Evolutionary conservation across 2,797 vertebrate genomes (phyloP).

Genomic region (Sternarchorhynchus goeldii): DNA sequence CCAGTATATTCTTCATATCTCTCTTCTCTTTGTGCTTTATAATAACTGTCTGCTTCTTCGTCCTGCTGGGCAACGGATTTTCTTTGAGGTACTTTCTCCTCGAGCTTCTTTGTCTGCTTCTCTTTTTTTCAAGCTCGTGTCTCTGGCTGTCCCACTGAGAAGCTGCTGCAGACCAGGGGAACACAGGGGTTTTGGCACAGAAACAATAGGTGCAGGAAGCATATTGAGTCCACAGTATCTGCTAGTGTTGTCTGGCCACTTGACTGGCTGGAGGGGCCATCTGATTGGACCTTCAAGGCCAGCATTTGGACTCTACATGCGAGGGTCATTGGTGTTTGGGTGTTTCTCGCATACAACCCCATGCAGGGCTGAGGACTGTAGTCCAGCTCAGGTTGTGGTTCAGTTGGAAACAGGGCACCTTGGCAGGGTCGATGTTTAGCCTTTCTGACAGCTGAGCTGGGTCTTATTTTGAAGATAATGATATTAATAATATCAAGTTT

Average conservation of each 20-base stretch:
- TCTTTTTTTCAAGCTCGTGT: neutral
- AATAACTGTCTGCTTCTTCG: neutral
- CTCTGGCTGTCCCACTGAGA: neutral
- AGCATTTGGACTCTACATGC: constrained; percentile 20
- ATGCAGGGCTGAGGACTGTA: neutral
- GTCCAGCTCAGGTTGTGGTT: neutral
- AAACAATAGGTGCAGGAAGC: constrained; percentile 12
- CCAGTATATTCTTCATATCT: neutral
- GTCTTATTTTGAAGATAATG: too few relatives aligned
- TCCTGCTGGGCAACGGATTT: neutral
- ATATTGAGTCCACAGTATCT: constrained; percentile 13
- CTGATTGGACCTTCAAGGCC: constrained; percentile 37
- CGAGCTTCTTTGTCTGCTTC: neutral
- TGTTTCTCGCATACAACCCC: neutral
- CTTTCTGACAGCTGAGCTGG: neutral
- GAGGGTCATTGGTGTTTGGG: neutral
- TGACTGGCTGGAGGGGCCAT: constrained; percentile 9
- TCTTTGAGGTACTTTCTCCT: neutral
- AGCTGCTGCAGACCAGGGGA: neutral
- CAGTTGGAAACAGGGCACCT: constrained; percentile 21
- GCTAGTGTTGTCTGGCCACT: neutral
- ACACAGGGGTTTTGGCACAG: neutral
- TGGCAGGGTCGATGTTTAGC: neutral
- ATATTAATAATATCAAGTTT: too few relatives aligned
- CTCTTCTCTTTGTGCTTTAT: neutral